Percentiles rank a stretch among this genome's conserved stretches.
These are phyloP conservation scores for Sminthopsis crassicaudata DNA, from an alignment of 2,113 vertebrate species.

Conservation along the genomic window DNA sequence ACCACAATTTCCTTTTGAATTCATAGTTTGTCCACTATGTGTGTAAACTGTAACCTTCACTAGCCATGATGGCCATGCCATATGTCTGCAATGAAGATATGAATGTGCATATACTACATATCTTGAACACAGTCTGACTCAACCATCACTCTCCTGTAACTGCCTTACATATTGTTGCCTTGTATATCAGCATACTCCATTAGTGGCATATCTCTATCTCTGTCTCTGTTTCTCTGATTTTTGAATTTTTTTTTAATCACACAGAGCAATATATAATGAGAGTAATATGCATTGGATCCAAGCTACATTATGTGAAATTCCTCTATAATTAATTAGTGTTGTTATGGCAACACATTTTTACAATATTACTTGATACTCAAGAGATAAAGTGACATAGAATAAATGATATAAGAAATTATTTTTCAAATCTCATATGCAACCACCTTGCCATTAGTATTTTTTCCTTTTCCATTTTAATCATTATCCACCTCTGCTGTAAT, in stretches of 20 bases:
- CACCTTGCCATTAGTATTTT: not conserved
- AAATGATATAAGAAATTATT: constrained; percentile 64
- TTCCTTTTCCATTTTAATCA: constrained; percentile 44
- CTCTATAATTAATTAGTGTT: constrained; percentile 82
- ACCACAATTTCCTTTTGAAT: constrained; percentile 35
- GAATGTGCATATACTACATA: not conserved
- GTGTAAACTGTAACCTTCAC: not conserved
- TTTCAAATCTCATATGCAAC: constrained; percentile 65
- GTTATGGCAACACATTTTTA: constrained; percentile 80
- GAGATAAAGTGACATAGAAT: constrained; percentile 51
- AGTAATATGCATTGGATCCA: constrained; percentile 65
- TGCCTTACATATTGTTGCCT: not conserved
- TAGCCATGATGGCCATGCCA: constrained; percentile 23
- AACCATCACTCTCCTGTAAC: constrained; percentile 29
- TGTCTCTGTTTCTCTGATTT: not conserved
- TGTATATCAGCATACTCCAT: constrained; percentile 41
- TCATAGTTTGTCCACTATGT: not conserved
- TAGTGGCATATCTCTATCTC: not conserved
- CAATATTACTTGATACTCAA: constrained; percentile 69
- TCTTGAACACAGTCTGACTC: not conserved
- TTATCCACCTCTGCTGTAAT: constrained; percentile 28
- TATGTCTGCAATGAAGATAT: not conserved
- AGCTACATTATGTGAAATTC: constrained; percentile 72
- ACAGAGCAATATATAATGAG: constrained; percentile 63
- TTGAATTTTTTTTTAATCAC: not conserved